A percentile compares a stretch with the other conserved stretches of the same genome.
Conservation (phyloP, 2,797 vertebrate species). For the Monodelphis domestica region DNA sequence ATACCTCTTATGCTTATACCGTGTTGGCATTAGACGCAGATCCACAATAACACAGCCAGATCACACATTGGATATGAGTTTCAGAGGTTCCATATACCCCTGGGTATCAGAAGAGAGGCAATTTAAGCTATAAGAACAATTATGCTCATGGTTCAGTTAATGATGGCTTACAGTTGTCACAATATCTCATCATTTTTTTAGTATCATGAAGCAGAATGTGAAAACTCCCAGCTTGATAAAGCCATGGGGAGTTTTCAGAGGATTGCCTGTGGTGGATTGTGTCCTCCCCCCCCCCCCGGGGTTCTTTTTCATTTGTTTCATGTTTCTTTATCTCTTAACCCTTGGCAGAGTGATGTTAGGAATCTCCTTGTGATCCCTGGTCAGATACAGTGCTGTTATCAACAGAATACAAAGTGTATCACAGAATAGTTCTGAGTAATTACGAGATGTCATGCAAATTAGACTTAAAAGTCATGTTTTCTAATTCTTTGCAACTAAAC, state of each 20-base stretch:
- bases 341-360: too few species aligned
- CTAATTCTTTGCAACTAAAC: background rate
- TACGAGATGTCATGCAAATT: background rate
- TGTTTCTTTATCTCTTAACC: too few species aligned
- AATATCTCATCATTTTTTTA: background rate
- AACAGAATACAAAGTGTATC: background rate
- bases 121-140: background rate
- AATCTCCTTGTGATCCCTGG: too few species aligned
- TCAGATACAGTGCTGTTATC: too few species aligned
- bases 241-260: background rate
- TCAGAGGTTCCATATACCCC: background rate
- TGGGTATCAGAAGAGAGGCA: background rate
- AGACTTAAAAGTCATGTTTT: too few species aligned
- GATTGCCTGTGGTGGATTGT: background rate
- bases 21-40: background rate
- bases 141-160: background rate
- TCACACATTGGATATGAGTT: background rate
- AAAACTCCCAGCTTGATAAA: background rate
- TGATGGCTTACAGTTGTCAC: background rate
- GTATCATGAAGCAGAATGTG: background rate
- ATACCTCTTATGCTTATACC: background rate
- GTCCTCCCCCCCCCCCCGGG: too few species aligned
- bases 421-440: background rate
- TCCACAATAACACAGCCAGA: background rate
- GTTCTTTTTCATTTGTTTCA: too few species aligned